Evolutionary conservation across 30 jellyfish, hydroid and myxozoan species (phyloP).

Genomic region (Rhopilema esculentum): DNA sequence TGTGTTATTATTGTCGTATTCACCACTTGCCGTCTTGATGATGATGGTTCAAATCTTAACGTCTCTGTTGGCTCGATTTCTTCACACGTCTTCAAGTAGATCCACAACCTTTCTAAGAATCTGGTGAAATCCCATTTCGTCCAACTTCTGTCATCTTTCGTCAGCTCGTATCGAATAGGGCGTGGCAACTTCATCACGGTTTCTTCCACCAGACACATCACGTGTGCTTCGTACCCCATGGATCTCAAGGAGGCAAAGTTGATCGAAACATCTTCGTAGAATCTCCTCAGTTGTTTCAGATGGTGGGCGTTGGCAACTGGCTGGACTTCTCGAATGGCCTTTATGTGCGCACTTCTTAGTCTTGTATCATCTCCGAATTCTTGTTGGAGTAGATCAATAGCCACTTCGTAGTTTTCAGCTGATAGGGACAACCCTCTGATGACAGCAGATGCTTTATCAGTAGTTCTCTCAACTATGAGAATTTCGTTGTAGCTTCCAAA

Average conservation of each 20-base stretch:
- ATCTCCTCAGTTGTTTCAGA: conserved; percentile 46
- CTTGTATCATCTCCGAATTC: conserved; percentile 25
- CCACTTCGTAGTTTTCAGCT: conserved; percentile 11
- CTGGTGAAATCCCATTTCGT: conserved; percentile 25
- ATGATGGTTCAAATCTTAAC: not conserved
- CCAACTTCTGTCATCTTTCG: conserved; percentile 62
- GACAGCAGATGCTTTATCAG: conserved; percentile 39
- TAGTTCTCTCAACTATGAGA: conserved; percentile 33
- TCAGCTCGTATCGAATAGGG: conserved; percentile 39
- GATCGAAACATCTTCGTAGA: conserved; percentile 63
- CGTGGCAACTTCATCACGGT: conserved; percentile 61
- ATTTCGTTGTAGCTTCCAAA: conserved; percentile 21
- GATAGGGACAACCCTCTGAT: conserved; percentile 33
- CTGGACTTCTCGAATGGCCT: conserved; percentile 44
- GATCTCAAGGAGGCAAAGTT: conserved; percentile 52
- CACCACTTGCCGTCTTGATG: conserved; percentile 9
- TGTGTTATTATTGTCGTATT: conserved; percentile 35
- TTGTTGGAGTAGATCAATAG: not conserved
- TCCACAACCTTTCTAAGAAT: conserved; percentile 40
- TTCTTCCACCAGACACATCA: conserved; percentile 53
- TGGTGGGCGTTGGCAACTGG: conserved; percentile 40
- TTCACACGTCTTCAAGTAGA: conserved; percentile 43
- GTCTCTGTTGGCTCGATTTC: conserved; percentile 55
- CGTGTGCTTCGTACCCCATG: conserved; percentile 49
- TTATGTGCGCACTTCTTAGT: conserved; percentile 28